These are phyloP conservation scores for Eilema sororculum DNA, from an alignment of 2,888 invertebrate genomes.

Conservation along the genomic window DNA sequence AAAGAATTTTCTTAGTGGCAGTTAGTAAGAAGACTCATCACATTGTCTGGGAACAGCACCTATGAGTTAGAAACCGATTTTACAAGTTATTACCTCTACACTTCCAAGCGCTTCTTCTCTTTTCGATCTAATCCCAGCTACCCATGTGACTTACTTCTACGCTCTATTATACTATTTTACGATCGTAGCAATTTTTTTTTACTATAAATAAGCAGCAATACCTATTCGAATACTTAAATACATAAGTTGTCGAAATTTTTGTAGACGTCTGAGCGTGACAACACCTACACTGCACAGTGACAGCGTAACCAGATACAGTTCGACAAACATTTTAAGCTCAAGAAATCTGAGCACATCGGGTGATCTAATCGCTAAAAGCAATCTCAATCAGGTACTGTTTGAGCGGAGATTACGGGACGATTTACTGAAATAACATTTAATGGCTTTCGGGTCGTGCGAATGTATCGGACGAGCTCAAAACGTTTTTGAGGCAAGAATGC, in stretches of 20 bases:
- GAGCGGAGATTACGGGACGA: slow-evolving; percentile 1
- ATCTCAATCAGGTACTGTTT: slow-evolving; percentile 1
- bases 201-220: too few relatives aligned
- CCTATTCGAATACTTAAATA: background rate
- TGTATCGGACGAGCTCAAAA: background rate
- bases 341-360: background rate
- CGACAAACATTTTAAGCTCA: background rate
- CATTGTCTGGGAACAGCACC: too few relatives aligned
- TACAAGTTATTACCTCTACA: too few relatives aligned
- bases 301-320: background rate
- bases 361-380: background rate
- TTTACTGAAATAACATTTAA: background rate
- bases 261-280: background rate
- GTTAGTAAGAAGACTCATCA: too few relatives aligned
- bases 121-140: too few relatives aligned
- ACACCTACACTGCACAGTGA: background rate
- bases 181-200: too few relatives aligned
- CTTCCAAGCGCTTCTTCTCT: too few relatives aligned
- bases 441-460: background rate
- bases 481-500: background rate
- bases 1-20: too few relatives aligned
- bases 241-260: background rate
- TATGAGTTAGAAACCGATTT: too few relatives aligned
- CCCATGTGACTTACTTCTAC: too few relatives aligned
- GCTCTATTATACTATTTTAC: too few relatives aligned